Evolutionary conservation across 2,113 vertebrate genomes (phyloP).

Genomic region (Casuarius casuarius): DNA sequence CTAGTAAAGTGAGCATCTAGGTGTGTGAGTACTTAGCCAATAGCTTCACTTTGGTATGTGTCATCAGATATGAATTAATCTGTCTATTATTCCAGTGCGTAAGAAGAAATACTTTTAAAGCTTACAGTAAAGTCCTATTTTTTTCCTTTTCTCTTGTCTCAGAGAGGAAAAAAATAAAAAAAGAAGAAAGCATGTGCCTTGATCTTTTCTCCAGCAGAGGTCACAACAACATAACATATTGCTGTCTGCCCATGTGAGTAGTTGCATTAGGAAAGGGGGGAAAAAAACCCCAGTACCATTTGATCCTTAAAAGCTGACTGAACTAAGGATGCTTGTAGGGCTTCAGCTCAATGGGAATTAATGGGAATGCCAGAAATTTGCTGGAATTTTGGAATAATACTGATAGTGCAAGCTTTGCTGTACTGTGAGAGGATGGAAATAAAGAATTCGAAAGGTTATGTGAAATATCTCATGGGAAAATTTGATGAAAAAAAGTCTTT

Average conservation of each 20-base stretch:
- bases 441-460: not conserved
- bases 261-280: not conserved
- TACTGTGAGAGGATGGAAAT: not conserved
- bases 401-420: not conserved
- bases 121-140: not conserved
- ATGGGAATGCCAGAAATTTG: not conserved
- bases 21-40: not conserved
- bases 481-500: not conserved
- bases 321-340: not conserved
- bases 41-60: not conserved
- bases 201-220: slow-evolving; percentile 47
- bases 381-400: not conserved
- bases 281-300: not conserved
- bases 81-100: not conserved
- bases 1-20: not conserved
- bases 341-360: not conserved
- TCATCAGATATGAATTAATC: not conserved
- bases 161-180: not conserved
- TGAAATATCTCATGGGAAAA: not conserved
- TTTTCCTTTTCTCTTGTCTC: not conserved
- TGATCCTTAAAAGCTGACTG: not conserved
- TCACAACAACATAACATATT: not conserved
- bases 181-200: not conserved
- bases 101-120: not conserved
- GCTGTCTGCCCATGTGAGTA: rapidly evolving